These are phyloP conservation scores for Coenonympha arcania DNA, from an alignment of 2,888 invertebrate species.

Conservation along the genomic window DNA sequence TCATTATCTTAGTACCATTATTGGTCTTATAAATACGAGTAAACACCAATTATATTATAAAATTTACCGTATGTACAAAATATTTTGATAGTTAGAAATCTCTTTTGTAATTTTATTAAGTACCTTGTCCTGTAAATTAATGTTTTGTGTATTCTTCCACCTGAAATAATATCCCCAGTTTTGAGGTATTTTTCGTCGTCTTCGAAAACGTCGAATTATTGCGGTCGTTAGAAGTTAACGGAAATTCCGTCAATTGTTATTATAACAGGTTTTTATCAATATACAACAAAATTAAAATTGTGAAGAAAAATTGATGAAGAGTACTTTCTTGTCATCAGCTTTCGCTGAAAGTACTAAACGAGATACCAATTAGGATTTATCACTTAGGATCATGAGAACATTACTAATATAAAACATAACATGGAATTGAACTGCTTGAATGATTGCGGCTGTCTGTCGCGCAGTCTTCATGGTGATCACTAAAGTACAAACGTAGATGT, in stretches of 20 bases:
- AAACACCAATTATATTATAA: constrained; percentile 5
- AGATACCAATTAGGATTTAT: constrained; percentile 26
- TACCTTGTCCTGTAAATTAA: constrained; percentile 17
- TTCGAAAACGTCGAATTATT: too few species aligned
- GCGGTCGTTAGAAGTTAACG: too few species aligned
- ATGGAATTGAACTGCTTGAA: constrained; percentile 18
- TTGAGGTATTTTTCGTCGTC: too few species aligned
- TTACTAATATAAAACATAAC: neutral
- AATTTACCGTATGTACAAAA: constrained; percentile 28
- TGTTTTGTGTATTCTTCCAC: constrained; percentile 37
- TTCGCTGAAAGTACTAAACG: too few species aligned
- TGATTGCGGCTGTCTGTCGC: constrained; percentile 2
- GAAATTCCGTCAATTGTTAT: too few species aligned
- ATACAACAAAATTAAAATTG: too few species aligned
- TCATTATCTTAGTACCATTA: neutral
- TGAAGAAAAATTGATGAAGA: too few species aligned
- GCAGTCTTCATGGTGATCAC: constrained; percentile 44
- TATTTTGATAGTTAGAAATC: constrained; percentile 23
- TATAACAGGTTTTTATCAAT: too few species aligned
- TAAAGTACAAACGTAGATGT: constrained; percentile 63
- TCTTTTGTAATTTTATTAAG: constrained; percentile 20
- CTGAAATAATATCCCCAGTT: too few species aligned
- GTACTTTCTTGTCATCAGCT: too few species aligned
- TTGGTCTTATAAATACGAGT: neutral
- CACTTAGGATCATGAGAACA: neutral